Conservation (phyloP, 2,797 vertebrate species). For the Clarias laeviceps region DNA sequence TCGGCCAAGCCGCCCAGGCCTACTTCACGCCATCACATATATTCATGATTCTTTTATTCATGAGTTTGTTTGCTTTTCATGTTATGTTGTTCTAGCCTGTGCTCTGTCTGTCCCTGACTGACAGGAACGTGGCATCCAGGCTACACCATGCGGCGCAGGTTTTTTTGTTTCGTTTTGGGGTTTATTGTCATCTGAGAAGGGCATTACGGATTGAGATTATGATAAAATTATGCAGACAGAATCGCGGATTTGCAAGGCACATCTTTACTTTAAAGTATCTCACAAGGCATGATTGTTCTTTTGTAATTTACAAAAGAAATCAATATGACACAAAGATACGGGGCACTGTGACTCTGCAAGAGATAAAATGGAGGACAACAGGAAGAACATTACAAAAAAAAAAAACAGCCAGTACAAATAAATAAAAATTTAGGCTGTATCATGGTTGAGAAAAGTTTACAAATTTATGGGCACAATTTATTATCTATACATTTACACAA, state of each 20-base stretch:
- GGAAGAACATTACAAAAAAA: background rate
- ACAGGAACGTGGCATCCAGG: conserved; percentile 44
- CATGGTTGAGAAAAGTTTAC: background rate
- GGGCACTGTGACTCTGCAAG: background rate
- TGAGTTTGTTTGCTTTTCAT: conserved; percentile 58
- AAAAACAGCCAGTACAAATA: background rate
- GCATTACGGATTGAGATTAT: conserved; percentile 32
- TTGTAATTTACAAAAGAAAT: conserved; percentile 5
- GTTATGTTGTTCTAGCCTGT: conserved; percentile 45
- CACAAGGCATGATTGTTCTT: background rate
- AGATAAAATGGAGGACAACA: background rate
- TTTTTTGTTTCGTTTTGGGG: no score
- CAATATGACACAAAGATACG: background rate
- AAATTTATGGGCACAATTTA: background rate
- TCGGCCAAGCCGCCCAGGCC: conserved; percentile 51
- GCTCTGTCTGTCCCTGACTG: conserved; percentile 47
- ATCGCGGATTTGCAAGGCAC: background rate
- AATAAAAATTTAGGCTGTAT: background rate
- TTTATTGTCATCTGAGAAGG: conserved; percentile 11
- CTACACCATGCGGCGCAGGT: conserved; percentile 19
- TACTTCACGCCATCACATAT: conserved; percentile 50
- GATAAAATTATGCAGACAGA: conserved; percentile 32
- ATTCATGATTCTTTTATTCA: conserved; percentile 55
- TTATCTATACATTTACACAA: background rate
- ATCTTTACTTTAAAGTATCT: background rate